Percentiles rank a stretch among this genome's conserved stretches.
Conservation (phyloP, 2,113 vertebrate species). For the Barnardius zonarius region DNA sequence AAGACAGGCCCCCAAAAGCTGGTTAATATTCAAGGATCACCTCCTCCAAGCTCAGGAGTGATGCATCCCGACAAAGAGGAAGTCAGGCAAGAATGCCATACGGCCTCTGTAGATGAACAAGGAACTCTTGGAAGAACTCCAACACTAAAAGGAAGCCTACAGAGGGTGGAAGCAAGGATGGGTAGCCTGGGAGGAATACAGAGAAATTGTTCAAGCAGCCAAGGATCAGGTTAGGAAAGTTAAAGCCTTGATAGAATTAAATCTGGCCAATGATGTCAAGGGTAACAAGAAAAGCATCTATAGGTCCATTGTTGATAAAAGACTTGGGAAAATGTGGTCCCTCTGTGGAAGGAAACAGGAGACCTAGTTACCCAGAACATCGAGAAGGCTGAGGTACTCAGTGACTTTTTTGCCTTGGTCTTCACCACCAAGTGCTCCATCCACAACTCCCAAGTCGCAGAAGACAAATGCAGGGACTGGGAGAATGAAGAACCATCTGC, state of each 20-base stretch:
- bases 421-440: neutral
- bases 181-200: neutral
- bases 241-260: neutral
- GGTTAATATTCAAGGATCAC: neutral
- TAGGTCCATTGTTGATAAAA: neutral
- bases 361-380: neutral
- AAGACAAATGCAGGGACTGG: neutral
- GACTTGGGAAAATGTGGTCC: neutral
- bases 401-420: neutral
- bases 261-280: rapidly evolving
- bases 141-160: neutral
- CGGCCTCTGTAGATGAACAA: neutral
- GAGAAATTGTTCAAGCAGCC: neutral
- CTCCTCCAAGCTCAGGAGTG: neutral
- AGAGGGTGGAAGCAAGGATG: neutral
- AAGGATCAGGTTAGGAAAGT: neutral
- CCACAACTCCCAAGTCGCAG: neutral
- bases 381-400: neutral
- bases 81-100: neutral
- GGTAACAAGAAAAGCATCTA: neutral
- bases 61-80: neutral
- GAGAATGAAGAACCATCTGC: neutral
- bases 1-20: neutral
- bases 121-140: neutral
- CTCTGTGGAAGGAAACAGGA: neutral